These are phyloP conservation scores for Pandion haliaetus DNA, from an alignment of 2,113 vertebrate genomes.

Conservation along the genomic window DNA sequence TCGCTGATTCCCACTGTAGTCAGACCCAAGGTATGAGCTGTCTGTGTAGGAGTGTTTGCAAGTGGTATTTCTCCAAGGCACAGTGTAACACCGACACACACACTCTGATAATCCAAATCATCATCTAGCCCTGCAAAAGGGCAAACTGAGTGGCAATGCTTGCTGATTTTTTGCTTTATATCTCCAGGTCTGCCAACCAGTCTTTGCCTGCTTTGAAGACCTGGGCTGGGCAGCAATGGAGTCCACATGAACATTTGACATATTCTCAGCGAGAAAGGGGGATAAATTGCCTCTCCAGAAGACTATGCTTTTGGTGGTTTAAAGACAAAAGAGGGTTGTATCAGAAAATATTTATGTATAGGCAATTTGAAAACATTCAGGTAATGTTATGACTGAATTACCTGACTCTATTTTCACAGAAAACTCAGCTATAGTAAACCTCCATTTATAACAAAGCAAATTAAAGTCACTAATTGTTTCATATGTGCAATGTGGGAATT, in stretches of 20 bases:
- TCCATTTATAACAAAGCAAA: slow-evolving; percentile 4
- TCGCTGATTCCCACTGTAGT: fast-evolving
- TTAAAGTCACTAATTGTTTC: slow-evolving; percentile 62
- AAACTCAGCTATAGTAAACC: background rate
- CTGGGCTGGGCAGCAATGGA: background rate
- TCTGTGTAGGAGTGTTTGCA: slow-evolving; percentile 22
- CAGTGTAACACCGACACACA: background rate
- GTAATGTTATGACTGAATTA: background rate
- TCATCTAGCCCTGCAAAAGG: background rate
- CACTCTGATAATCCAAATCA: background rate
- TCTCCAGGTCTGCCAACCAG: background rate
- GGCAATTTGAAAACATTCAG: background rate
- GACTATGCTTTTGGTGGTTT: background rate
- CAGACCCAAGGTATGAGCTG: background rate
- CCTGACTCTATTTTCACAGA: background rate
- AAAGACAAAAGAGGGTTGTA: background rate
- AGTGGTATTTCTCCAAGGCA: background rate
- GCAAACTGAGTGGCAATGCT: background rate
- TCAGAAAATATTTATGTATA: background rate
- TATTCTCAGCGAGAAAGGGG: background rate
- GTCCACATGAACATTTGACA: background rate
- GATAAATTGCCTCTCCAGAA: background rate
- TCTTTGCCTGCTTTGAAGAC: background rate
- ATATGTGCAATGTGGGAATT: slow-evolving; percentile 55
- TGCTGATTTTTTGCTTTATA: background rate